A percentile compares a stretch with the other conserved stretches of the same genome.
phyloP scores from a whole-genome alignment of 1,140 invertebrate species.

The Sweltsa coloradensis region DNA sequence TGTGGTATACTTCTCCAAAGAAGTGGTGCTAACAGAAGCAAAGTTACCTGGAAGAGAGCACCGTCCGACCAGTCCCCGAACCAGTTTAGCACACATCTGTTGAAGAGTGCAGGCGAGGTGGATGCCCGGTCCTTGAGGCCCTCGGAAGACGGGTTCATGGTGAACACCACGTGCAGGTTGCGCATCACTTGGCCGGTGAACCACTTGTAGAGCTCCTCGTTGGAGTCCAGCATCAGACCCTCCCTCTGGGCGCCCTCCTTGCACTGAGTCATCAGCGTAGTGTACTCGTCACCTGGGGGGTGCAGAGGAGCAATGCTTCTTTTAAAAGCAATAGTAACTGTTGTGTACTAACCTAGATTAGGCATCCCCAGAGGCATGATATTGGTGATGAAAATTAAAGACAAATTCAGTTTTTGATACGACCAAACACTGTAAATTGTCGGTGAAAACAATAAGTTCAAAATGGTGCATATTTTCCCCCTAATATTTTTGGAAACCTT shows the following conservation, averaged over 20 bases:
- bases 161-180: conserved; percentile 97
- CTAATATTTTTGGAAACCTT: no score
- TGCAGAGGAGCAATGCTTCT: no score
- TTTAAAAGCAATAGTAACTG: no score
- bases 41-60: conserved; percentile 80
- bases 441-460: no score
- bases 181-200: conserved; percentile 98
- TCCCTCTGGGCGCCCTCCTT: conserved; percentile 97
- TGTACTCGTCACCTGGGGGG: conserved; percentile 78
- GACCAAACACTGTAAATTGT: no score
- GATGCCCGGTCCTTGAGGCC: conserved; percentile 96
- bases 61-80: conserved; percentile 99
- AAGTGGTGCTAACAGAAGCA: no score
- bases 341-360: no score
- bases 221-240: conserved; percentile 96
- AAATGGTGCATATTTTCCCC: no score
- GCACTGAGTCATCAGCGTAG: conserved; percentile 98
- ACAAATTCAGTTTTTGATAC: no score
- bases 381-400: no score
- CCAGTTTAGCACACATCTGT: conserved; percentile 99
- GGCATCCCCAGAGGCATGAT: no score
- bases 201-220: conserved; percentile 97
- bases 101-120: conserved; percentile 97
- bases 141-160: conserved; percentile 98
- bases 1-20: no score